phyloP scores from a whole-genome alignment of 2,888 invertebrate species.

The Noctua pronuba region DNA sequence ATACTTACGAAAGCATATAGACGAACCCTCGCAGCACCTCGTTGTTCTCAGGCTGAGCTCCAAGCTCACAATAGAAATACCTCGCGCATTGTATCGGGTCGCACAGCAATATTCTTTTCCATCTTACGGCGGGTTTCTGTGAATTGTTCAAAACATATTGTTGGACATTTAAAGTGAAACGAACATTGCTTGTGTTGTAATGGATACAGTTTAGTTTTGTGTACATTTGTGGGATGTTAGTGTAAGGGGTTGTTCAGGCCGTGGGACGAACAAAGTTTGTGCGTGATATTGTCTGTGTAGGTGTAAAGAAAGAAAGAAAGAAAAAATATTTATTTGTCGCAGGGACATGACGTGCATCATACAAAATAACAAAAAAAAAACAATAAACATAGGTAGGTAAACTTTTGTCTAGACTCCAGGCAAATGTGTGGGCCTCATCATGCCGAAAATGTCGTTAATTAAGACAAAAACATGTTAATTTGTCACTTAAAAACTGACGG shows the following conservation, averaged over 20 bases:
- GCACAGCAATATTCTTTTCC: slow-evolving; percentile 83
- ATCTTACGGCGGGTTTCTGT: slow-evolving; percentile 84
- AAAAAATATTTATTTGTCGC: no score
- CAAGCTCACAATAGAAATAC: slow-evolving; percentile 84
- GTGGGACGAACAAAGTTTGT: not conserved
- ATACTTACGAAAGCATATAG: slow-evolving; percentile 84
- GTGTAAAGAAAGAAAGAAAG: no score
- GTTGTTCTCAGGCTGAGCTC: slow-evolving; percentile 73
- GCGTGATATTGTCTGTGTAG: not conserved
- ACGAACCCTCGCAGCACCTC: slow-evolving; percentile 79
- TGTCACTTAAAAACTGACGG: not conserved
- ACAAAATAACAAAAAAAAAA: no score
- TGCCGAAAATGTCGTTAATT: not conserved
- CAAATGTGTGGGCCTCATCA: not conserved
- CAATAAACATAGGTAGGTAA: no score
- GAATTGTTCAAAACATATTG: slow-evolving; percentile 61
- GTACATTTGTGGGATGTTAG: slow-evolving; percentile 9
- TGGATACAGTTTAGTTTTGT: slow-evolving; percentile 48
- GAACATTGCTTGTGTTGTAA: slow-evolving; percentile 44
- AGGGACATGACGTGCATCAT: no score
- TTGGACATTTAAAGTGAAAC: slow-evolving; percentile 55
- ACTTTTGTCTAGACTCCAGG: not conserved
- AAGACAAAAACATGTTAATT: not conserved
- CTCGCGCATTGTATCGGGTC: slow-evolving; percentile 85
- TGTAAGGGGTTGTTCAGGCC: not conserved